Conservation (phyloP, 2,113 vertebrate species). For the Myrmecobius fasciatus region DNA sequence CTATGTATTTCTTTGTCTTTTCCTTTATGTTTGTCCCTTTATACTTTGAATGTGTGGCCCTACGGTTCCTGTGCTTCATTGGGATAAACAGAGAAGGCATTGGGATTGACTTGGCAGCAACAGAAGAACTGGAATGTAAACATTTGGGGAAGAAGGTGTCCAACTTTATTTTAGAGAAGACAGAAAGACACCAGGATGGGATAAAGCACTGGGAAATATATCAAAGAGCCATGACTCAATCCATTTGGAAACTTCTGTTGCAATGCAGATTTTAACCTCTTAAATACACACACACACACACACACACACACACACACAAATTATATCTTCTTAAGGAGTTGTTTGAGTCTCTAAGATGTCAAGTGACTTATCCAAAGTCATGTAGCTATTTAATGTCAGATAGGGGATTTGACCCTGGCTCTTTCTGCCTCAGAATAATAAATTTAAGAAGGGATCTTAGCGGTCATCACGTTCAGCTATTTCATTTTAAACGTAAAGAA, state of each 20-base stretch:
- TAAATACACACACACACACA: too few species aligned
- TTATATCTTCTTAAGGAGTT: background rate
- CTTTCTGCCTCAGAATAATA: background rate
- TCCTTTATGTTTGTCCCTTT: background rate
- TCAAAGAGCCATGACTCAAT: background rate
- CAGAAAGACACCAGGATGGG: background rate
- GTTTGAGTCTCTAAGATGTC: background rate
- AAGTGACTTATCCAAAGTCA: background rate
- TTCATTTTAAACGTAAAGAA: background rate
- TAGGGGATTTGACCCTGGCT: background rate
- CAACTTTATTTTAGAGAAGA: background rate
- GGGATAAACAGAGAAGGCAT: background rate
- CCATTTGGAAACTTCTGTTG: background rate
- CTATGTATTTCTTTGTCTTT: background rate
- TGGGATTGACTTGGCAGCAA: background rate
- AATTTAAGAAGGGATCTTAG: background rate
- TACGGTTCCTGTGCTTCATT: background rate
- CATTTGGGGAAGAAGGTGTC: background rate
- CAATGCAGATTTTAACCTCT: background rate
- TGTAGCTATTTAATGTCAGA: background rate
- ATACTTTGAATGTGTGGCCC: background rate
- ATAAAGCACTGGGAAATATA: background rate
- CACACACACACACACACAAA: background rate
- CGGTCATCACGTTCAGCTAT: background rate
- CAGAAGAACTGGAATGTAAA: background rate